These are phyloP conservation scores for Enteromius radiatus DNA, from an alignment of 2,797 vertebrate genomes.

Conservation along the genomic window DNA sequence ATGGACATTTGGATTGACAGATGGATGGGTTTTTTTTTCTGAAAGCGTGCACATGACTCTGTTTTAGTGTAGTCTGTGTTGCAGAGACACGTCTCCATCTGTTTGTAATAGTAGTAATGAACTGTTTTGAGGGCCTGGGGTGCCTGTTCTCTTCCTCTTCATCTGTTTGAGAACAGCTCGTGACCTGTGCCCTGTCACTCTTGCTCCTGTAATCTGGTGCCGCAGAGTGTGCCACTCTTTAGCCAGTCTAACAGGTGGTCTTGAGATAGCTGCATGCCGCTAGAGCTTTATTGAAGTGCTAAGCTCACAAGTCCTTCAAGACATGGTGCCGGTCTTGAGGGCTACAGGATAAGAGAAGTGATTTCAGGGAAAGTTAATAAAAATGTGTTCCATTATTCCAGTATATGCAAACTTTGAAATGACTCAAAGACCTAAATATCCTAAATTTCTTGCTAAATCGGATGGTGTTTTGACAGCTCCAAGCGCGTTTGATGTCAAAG, in stretches of 20 bases:
- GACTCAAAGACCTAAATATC: not conserved
- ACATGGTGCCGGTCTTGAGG: not conserved
- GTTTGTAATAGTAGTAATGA: conserved; percentile 60
- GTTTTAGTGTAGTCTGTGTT: conserved; percentile 26
- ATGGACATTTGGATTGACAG: conserved; percentile 43
- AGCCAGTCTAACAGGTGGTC: conserved; percentile 23
- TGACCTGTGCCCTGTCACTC: conserved; percentile 1
- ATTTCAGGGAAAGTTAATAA: not conserved
- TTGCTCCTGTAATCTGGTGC: conserved; percentile 1
- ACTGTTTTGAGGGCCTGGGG: conserved; percentile 59
- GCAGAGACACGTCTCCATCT: conserved; percentile 28
- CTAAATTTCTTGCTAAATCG: not conserved
- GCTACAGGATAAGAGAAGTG: not conserved
- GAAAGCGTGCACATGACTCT: conserved; percentile 24
- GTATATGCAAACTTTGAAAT: no score
- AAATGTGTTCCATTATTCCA: not conserved
- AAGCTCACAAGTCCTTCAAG: conserved; percentile 37
- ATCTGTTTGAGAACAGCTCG: conserved; percentile 4
- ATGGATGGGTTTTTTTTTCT: conserved; percentile 29
- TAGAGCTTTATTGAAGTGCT: conserved; percentile 3
- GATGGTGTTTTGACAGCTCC: not conserved
- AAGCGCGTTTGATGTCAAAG: not conserved
- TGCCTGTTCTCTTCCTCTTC: not conserved
- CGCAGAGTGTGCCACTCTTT: not conserved
- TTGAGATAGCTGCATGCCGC: conserved; percentile 3